These are phyloP conservation scores for Mesoclemmys tuberculata DNA, from an alignment of 2,113 vertebrate genomes.

Conservation along the genomic window DNA sequence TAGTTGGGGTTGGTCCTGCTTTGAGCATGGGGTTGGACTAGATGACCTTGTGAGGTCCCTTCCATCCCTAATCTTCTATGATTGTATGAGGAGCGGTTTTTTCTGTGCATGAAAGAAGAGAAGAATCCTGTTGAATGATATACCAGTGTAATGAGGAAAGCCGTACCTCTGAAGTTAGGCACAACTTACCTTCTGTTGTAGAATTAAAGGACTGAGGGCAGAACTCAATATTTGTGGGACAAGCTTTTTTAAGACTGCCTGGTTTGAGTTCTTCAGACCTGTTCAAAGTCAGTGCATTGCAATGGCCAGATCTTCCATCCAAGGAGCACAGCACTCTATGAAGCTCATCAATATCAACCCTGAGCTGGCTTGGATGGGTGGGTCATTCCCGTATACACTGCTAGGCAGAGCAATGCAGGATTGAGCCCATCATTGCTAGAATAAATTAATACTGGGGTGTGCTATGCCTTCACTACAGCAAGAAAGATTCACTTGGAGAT, in stretches of 20 bases:
- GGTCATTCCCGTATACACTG: rapidly evolving
- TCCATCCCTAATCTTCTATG: too few relatives aligned
- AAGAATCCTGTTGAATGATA: background rate
- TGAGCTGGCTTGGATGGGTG: rapidly evolving
- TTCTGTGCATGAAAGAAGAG: background rate
- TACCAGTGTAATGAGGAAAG: background rate
- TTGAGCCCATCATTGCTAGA: background rate
- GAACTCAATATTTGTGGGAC: background rate
- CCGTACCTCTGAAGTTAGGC: background rate
- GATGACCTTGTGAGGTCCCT: too few relatives aligned
- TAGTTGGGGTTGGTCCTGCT: too few relatives aligned
- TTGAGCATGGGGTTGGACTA: too few relatives aligned
- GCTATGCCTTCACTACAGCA: background rate
- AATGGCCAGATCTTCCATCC: rapidly evolving
- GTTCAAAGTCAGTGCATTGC: background rate
- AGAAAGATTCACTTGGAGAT: background rate
- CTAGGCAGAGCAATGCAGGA: rapidly evolving
- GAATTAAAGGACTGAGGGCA: background rate
- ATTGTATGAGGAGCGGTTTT: too few relatives aligned
- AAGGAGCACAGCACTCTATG: rapidly evolving
- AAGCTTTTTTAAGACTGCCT: background rate
- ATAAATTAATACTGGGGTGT: background rate
- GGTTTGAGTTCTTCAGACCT: rapidly evolving
- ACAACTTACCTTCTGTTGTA: background rate
- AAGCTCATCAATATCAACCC: rapidly evolving